phyloP scores from a whole-genome alignment of 2,888 invertebrate species.

The Plebejus anna region DNA sequence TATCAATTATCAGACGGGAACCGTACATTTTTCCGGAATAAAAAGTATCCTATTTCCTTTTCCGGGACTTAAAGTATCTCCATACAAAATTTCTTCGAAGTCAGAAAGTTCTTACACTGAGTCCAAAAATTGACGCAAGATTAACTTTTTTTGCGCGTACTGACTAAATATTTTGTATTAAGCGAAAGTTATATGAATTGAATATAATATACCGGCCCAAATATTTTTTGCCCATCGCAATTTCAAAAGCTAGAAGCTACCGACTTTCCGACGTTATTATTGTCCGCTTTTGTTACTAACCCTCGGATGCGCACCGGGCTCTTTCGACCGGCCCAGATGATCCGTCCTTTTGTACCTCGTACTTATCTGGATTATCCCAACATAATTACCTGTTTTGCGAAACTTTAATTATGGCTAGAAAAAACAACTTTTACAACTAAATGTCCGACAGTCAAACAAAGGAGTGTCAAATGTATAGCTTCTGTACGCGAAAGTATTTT shows the following conservation, averaged over 20 bases:
- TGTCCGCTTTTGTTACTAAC: slow-evolving; percentile 60
- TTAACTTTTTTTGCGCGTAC: not conserved
- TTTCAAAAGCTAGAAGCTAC: slow-evolving; percentile 75
- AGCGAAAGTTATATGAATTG: slow-evolving; percentile 35
- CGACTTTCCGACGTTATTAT: slow-evolving; percentile 75
- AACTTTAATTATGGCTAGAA: slow-evolving; percentile 59
- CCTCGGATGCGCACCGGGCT: slow-evolving; percentile 62
- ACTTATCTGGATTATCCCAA: slow-evolving; percentile 68
- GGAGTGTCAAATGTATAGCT: slow-evolving; percentile 43
- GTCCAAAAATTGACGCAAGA: not conserved
- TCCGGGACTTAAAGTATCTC: no score
- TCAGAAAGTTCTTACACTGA: not conserved
- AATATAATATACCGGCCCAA: slow-evolving; percentile 42
- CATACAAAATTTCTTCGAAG: not conserved
- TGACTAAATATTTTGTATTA: slow-evolving; percentile 11
- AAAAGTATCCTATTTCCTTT: no score
- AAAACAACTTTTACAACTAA: slow-evolving; percentile 56
- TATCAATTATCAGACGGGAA: no score
- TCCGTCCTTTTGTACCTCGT: slow-evolving; percentile 58
- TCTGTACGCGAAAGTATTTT: slow-evolving; percentile 40
- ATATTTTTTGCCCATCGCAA: slow-evolving; percentile 56
- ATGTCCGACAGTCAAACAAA: slow-evolving; percentile 57
- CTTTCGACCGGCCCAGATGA: slow-evolving; percentile 49
- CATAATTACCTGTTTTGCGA: slow-evolving; percentile 74
- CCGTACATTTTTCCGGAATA: no score